A percentile compares a stretch with the other conserved stretches of the same genome.
Evolutionary conservation across 1,140 invertebrate species (phyloP).

Genomic region (Popillia japonica): DNA sequence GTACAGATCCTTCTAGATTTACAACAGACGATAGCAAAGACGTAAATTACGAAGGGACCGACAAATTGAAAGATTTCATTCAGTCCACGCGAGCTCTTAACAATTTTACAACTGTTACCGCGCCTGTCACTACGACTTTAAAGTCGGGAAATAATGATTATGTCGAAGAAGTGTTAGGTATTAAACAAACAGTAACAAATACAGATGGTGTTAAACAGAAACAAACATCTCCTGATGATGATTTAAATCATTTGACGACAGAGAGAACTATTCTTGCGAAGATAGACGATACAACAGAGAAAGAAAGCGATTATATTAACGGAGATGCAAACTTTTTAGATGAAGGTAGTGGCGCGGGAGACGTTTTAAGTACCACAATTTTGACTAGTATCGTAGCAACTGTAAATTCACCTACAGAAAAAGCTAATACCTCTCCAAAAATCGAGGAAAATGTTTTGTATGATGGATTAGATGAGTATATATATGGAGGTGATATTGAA

Average conservation of each 20-base stretch:
- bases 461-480: neutral
- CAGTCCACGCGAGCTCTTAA: neutral
- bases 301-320: neutral
- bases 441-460: neutral
- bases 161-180: neutral
- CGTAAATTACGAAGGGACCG: neutral
- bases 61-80: conserved; percentile 10
- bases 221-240: neutral
- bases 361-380: neutral
- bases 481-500: neutral
- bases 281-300: neutral
- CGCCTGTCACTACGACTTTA: neutral
- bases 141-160: conserved; percentile 11
- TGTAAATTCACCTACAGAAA: no score
- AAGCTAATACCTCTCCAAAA: neutral
- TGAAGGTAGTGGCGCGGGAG: neutral
- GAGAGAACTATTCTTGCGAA: neutral
- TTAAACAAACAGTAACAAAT: neutral
- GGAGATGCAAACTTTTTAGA: neutral
- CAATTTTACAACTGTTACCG: conserved; percentile 21
- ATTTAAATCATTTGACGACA: conserved; percentile 10
- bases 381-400: no score
- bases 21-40: neutral
- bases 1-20: neutral
- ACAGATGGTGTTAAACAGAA: neutral